Evolutionary conservation across 2,797 vertebrate genomes (phyloP).

Genomic region (Pseudomugil gertrudae): DNA sequence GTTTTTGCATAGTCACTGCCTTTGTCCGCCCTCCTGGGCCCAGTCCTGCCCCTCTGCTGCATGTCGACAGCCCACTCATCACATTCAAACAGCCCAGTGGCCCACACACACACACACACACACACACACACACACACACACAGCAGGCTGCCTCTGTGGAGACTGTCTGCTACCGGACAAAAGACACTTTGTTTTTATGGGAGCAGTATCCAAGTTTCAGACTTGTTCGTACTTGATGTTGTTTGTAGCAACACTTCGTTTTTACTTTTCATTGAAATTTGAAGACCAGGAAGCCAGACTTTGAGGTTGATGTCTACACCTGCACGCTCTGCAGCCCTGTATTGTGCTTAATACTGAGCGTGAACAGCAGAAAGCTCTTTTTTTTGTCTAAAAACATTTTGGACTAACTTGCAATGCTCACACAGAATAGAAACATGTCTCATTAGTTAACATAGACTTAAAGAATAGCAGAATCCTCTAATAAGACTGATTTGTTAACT

Average conservation of each 20-base stretch:
- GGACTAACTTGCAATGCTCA: neutral
- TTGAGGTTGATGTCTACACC: conserved; percentile 16
- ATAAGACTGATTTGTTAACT: conserved; percentile 8
- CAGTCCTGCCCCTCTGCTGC: conserved; percentile 73
- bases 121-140: conserved; percentile 57
- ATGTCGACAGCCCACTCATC: conserved; percentile 80
- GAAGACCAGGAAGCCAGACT: conserved; percentile 21
- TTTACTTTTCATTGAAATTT: conserved; percentile 30
- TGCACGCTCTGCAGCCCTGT: neutral
- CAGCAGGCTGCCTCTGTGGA: conserved; percentile 58
- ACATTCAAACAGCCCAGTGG: conserved; percentile 72
- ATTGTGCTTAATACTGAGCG: neutral
- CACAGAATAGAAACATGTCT: conserved; percentile 6
- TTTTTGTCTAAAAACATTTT: neutral
- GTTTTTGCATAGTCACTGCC: conserved; percentile 81
- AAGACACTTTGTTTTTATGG: conserved; percentile 74
- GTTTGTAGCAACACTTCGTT: conserved; percentile 29
- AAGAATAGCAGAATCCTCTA: no score
- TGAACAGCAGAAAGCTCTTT: neutral
- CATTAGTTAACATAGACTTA: neutral
- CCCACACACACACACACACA: conserved; percentile 54
- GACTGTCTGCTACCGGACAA: conserved; percentile 72
- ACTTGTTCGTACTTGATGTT: conserved; percentile 58
- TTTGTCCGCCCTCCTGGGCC: conserved; percentile 77
- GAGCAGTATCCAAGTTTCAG: conserved; percentile 55